Percentiles rank a stretch among this genome's conserved stretches.
Evolutionary conservation across 2,797 vertebrate species (phyloP).

Genomic region (Onychomys leucogaster): DNA sequence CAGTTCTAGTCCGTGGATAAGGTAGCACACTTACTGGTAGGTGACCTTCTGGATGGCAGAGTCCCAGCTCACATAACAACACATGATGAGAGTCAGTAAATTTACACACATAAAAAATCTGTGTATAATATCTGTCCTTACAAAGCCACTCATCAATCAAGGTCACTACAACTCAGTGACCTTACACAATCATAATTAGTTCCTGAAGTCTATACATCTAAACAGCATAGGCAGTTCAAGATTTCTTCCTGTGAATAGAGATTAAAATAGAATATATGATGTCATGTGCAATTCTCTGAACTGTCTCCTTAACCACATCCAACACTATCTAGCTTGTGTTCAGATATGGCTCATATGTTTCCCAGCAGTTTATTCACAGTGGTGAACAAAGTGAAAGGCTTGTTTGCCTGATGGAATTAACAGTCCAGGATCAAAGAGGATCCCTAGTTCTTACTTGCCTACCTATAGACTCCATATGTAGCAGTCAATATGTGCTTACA

Average conservation of each 20-base stretch:
- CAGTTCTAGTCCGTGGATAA: not conserved
- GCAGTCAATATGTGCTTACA: not conserved
- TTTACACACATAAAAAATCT: not conserved
- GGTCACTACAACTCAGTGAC: not conserved
- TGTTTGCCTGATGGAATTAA: not conserved
- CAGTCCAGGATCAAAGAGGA: not conserved
- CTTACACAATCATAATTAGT: not conserved
- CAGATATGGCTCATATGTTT: not conserved
- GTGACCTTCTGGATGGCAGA: not conserved
- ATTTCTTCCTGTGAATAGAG: not conserved
- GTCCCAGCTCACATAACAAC: not conserved
- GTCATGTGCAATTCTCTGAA: not conserved
- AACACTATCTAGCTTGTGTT: not conserved
- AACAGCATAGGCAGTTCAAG: not conserved
- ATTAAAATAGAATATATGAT: not conserved
- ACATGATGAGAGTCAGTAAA: not conserved
- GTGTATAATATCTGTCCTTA: not conserved
- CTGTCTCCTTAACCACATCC: not conserved
- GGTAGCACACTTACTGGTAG: not conserved
- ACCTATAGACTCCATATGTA: not conserved
- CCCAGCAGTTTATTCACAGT: not conserved
- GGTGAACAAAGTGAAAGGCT: not conserved
- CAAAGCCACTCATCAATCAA: not conserved
- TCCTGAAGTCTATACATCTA: not conserved
- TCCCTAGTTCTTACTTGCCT: not conserved